These are phyloP conservation scores for Mnemiopsis leidyi DNA, from an alignment of 37 sponge, comb jelly and placozoan species.

Conservation along the genomic window DNA sequence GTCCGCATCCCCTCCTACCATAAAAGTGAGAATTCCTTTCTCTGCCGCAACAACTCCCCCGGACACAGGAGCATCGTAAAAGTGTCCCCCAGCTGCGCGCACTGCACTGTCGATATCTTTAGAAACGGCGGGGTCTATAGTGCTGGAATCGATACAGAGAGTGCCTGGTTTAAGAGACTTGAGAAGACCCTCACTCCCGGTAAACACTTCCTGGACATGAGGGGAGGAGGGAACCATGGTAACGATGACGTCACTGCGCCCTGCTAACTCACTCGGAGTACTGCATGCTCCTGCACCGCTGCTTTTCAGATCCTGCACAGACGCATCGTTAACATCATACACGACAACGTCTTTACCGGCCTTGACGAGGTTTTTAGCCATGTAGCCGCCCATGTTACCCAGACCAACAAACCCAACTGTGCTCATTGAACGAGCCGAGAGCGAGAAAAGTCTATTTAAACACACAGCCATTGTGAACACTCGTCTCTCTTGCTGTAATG, in stretches of 20 bases:
- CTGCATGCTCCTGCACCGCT: slow-evolving; percentile 74
- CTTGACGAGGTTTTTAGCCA: slow-evolving; percentile 87
- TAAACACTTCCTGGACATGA: slow-evolving; percentile 78
- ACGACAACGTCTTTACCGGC: slow-evolving; percentile 77
- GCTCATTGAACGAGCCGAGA: slow-evolving; percentile 20
- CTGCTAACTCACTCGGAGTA: slow-evolving; percentile 76
- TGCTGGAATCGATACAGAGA: slow-evolving; percentile 92
- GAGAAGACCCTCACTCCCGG: slow-evolving; percentile 71
- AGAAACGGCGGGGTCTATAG: slow-evolving; percentile 81
- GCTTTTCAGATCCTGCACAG: slow-evolving; percentile 68
- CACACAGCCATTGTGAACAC: background rate
- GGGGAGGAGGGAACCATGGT: slow-evolving; percentile 86
- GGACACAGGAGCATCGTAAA: slow-evolving; percentile 95
- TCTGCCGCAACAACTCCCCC: slow-evolving; percentile 95
- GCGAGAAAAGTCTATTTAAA: background rate
- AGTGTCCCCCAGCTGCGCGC: slow-evolving; percentile 67
- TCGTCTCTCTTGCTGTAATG: no score
- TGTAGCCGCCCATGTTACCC: slow-evolving; percentile 97
- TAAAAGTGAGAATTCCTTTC: slow-evolving; percentile 85
- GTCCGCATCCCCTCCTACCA: slow-evolving; percentile 88
- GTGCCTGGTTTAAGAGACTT: slow-evolving; percentile 67
- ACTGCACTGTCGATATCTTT: slow-evolving; percentile 69
- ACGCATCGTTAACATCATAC: slow-evolving; percentile 71
- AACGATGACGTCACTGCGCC: slow-evolving; percentile 70
- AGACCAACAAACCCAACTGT: slow-evolving; percentile 94